phyloP scores from a whole-genome alignment of 2,888 invertebrate species.

The Anoplius nigerrimus region DNA sequence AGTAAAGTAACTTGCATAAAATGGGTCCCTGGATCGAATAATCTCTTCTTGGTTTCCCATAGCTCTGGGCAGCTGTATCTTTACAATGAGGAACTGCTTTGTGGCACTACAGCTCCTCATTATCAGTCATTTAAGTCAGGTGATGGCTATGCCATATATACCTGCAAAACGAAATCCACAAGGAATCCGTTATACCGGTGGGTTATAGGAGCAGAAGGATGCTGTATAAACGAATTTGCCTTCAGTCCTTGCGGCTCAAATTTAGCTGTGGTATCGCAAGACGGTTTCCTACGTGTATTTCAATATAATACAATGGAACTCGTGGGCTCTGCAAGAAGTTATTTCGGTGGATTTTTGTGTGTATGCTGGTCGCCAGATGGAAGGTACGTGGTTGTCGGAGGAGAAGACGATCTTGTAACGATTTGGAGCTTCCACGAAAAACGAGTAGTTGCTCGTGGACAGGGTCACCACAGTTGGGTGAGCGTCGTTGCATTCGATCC shows the following conservation, averaged over 20 bases:
- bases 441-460: constrained; percentile 96
- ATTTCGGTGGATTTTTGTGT: constrained; percentile 98
- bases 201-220: constrained; percentile 88
- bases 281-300: constrained; percentile 96
- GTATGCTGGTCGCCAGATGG: constrained; percentile 99
- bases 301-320: constrained; percentile 98
- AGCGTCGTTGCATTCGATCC: constrained; percentile 97
- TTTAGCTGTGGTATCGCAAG: constrained; percentile 95
- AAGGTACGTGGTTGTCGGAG: constrained; percentile 95
- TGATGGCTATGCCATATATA: constrained; percentile 94
- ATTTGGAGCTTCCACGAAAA: constrained; percentile 96
- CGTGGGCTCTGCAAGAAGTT: constrained; percentile 94
- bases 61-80: constrained; percentile 97
- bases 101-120: constrained; percentile 92
- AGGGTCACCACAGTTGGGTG: constrained; percentile 99
- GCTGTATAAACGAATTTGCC: constrained; percentile 95
- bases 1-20: constrained; percentile 96
- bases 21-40: constrained; percentile 97
- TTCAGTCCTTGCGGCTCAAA: constrained; percentile 97
- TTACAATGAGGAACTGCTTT: constrained; percentile 96
- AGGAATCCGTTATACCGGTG: constrained; percentile 96
- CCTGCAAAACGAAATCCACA: constrained; percentile 96
- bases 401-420: constrained; percentile 98
- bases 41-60: constrained; percentile 95
- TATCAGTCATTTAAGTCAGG: constrained; percentile 97